A percentile compares a stretch with the other conserved stretches of the same genome.
These are phyloP conservation scores for Belonocnema kinseyi DNA, from an alignment of 1,140 invertebrate genomes.

Conservation along the genomic window DNA sequence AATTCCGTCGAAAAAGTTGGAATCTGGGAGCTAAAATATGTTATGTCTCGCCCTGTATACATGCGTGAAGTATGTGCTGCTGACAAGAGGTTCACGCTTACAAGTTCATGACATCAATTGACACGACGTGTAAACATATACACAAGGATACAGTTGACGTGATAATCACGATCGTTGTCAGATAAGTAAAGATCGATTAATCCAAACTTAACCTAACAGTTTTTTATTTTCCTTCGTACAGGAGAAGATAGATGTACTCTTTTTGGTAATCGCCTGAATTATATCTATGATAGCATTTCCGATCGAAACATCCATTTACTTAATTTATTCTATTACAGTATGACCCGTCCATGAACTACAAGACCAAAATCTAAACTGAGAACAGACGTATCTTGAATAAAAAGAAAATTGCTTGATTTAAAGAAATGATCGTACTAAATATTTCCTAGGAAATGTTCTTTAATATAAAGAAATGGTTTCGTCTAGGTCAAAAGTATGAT, in stretches of 20 bases:
- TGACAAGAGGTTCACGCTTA: conserved; percentile 25
- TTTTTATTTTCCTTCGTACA: background rate
- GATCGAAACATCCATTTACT: background rate
- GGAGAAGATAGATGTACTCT: background rate
- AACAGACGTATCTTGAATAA: too few relatives aligned
- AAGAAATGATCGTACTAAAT: too few relatives aligned
- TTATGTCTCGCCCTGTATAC: conserved; percentile 1
- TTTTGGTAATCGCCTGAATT: background rate
- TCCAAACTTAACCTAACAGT: background rate
- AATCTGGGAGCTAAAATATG: conserved; percentile 24
- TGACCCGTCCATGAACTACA: too few relatives aligned
- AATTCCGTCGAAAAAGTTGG: conserved; percentile 8
- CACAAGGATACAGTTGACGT: conserved; percentile 9
- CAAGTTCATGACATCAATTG: conserved; percentile 29
- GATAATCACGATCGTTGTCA: conserved; percentile 16
- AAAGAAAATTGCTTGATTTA: too few relatives aligned
- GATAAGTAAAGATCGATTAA: conserved; percentile 21
- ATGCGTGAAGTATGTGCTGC: conserved; percentile 18
- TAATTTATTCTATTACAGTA: too few relatives aligned
- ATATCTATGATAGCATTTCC: background rate
- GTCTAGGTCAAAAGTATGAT: too few relatives aligned
- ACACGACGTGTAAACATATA: conserved; percentile 21
- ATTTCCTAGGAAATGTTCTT: too few relatives aligned
- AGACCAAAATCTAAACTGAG: too few relatives aligned
- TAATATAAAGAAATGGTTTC: too few relatives aligned